Evolutionary conservation across 2,113 vertebrate genomes (phyloP), one percentile per base, ranked within the genome.

Genomic region (Proterorhinus semilunaris): DNA sequence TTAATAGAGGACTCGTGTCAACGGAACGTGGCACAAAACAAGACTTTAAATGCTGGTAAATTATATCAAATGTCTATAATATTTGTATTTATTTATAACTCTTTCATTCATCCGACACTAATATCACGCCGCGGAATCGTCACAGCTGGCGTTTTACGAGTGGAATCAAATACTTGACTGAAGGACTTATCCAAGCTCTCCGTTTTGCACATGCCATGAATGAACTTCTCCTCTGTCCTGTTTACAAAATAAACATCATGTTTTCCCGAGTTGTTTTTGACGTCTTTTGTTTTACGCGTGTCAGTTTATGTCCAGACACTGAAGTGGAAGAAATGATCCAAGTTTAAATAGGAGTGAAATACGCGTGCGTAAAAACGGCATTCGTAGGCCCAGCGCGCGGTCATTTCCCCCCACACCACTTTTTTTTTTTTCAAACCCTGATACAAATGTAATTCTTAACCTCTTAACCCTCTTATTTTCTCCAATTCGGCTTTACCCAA

Each of bases 141-240:
- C 58, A 44, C 8, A 11, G 55, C 36, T 15, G 58, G 58, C 58
- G 58, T 44, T 44, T 44, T 21, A 21, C 21, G 21, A n/a, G 9
- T 45, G 42, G 10, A 44, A 7, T 8, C n/a, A 8, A 13, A 13
- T 13, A 50, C 57, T 61, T 6, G 43, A 13, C 7, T 44, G 43
- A 6, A 27, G 10, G 27, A 58, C 5, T 65, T 62, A 72, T 42
- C 58, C 55, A 7, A 15, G 9, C 69, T 54, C 68, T 15, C 66
- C 66, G 43, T 78, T 82, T 87, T 86, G 89, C 87, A 89, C 89
- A 81, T 69, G 50, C 83, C 70, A 45, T 36, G 67, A 68, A 66
- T 63, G 8, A 59, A 71, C 43, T 10, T 62, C 58, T 62, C 54
- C 54, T 62, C 46, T 71, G 54, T 43, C 68, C 27, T 55, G 59